A percentile compares a stretch with the other conserved stretches of the same genome.
Conservation (phyloP, 1,140 invertebrate genomes). For the Agrypnia vestita region DNA sequence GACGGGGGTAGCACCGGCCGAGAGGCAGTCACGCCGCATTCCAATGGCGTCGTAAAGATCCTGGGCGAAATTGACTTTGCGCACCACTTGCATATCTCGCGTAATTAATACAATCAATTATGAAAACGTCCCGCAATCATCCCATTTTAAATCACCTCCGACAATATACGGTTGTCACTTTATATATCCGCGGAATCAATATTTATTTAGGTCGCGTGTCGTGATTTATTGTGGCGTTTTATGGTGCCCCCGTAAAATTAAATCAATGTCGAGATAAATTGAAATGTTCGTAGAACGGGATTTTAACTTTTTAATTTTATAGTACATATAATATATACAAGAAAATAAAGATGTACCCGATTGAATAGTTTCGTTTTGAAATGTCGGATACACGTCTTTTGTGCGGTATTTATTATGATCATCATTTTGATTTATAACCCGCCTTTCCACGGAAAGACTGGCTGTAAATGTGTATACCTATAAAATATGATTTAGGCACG, state of each 20-base stretch:
- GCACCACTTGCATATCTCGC: not conserved
- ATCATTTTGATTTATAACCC: no score
- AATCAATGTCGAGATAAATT: constrained; percentile 27
- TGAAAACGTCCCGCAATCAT: not conserved
- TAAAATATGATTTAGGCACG: no score
- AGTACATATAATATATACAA: no score
- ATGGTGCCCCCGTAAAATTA: constrained; percentile 20
- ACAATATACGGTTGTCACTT: no score
- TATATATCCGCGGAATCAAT: no score
- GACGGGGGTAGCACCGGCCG: not conserved
- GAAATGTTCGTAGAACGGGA: constrained; percentile 25
- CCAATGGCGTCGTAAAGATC: constrained; percentile 11
- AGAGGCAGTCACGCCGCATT: constrained; percentile 1
- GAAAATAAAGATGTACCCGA: no score
- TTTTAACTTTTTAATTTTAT: not conserved
- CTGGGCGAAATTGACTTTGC: not conserved
- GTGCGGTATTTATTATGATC: no score
- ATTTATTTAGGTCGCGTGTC: not conserved
- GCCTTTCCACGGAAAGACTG: no score
- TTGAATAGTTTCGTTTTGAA: no score
- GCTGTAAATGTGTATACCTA: no score
- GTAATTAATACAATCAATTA: not conserved
- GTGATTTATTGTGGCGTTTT: constrained; percentile 23
- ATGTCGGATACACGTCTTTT: no score
- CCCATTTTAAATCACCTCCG: no score